Conservation (phyloP, 2,113 vertebrate genomes). For the Acrocephalus arundinaceus region DNA sequence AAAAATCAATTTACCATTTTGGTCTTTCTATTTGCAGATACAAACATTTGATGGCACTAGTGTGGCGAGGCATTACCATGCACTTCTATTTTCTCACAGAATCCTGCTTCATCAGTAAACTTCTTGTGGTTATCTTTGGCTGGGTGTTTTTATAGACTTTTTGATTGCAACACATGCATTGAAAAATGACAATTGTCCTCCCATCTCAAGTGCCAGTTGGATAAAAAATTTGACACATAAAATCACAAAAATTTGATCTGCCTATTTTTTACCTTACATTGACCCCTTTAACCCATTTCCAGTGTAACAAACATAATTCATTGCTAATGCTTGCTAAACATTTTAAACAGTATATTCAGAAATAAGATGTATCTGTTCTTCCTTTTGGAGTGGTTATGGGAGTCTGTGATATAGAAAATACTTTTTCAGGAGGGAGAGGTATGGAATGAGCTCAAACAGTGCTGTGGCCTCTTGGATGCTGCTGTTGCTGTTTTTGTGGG, state of each 20-base stretch:
- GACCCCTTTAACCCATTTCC: not conserved
- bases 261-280: not conserved
- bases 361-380: not conserved
- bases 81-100: not conserved
- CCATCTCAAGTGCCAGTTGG: not conserved
- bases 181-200: not conserved
- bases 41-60: not conserved
- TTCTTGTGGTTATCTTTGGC: not conserved
- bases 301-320: not conserved
- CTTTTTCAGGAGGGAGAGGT: fast-evolving
- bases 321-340: not conserved
- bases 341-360: not conserved
- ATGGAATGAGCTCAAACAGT: not conserved
- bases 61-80: not conserved
- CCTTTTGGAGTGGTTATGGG: not conserved
- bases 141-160: not conserved
- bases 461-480: not conserved
- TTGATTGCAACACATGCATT: not conserved
- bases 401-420: not conserved
- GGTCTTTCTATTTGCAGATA: not conserved
- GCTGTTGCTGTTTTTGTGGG: not conserved
- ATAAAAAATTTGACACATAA: not conserved
- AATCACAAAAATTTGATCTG: not conserved
- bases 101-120: not conserved
- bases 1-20: not conserved